Evolutionary conservation across 2,888 invertebrate species (phyloP).

Genomic region (Anodontia alba): DNA sequence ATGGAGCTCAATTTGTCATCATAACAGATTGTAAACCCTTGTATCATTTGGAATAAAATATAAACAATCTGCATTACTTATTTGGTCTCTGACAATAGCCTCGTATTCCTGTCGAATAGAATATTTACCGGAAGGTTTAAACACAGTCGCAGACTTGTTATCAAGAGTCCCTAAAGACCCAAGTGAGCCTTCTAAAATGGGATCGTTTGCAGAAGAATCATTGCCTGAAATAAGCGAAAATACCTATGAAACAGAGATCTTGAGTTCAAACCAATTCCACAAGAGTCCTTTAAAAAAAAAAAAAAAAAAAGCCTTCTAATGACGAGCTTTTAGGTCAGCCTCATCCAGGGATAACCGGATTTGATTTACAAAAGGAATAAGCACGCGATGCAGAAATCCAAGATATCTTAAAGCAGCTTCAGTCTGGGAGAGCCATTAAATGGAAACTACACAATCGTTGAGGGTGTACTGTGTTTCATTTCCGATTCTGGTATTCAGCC

Average conservation of each 20-base stretch:
- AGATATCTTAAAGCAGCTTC: neutral
- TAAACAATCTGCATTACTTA: slow-evolving; percentile 35
- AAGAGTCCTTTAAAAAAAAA: neutral
- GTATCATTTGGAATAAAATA: slow-evolving; percentile 33
- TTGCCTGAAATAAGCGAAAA: slow-evolving; percentile 6
- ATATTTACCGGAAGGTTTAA: slow-evolving; percentile 11
- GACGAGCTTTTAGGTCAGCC: neutral
- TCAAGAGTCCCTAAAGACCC: neutral
- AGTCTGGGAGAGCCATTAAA: neutral
- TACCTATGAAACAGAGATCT: slow-evolving; percentile 1
- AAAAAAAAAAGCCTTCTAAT: neutral
- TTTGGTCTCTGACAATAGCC: slow-evolving; percentile 28
- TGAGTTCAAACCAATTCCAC: neutral
- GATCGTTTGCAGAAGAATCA: slow-evolving; percentile 1
- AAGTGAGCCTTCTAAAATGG: neutral
- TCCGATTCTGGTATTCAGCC: neutral
- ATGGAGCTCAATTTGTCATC: neutral
- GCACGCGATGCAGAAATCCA: neutral
- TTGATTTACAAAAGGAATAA: neutral
- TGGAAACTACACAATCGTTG: neutral
- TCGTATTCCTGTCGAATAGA: slow-evolving; percentile 27
- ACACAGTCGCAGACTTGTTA: slow-evolving; percentile 14
- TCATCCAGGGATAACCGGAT: neutral
- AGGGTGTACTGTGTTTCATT: neutral
- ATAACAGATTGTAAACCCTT: slow-evolving; percentile 43